Base-by-base conservation (phyloP, 2,888 invertebrate genomes). In the Protula sp. region DNA sequence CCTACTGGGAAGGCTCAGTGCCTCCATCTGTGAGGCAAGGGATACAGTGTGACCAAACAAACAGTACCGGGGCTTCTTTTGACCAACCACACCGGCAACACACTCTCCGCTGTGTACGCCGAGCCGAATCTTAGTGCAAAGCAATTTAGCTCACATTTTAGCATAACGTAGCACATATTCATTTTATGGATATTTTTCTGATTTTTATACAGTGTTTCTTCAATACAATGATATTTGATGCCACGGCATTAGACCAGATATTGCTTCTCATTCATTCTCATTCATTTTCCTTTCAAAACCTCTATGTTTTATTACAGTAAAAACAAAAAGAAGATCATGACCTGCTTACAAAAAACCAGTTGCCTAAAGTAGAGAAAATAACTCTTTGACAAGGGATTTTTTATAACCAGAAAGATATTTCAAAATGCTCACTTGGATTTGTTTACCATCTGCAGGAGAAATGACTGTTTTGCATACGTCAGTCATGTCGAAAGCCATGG, bases 401-500 rank as follows among this genome's bases (percentile, higher is more conserved):
- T n/a, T n/a, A n/a, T n/a, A n/a, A n/a, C n/a, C n/a, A n/a, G n/a
- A n/a, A n/a, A n/a, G n/a, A n/a, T n/a, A n/a, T n/a, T n/a, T n/a
- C n/a, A n/a, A n/a, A n/a, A n/a, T n/a, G n/a, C n/a, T n/a, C 58
- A 67, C 67, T 62, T 64, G 57, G 28, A 67, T 64, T 2, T 62
- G 66, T 9, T 55, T 52, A 9, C 55, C 38, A 50, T 59, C 50
- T 38, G 54, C 62, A 29, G 66, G 67, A 14, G 58, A 55, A 3
- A 52, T 22, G n/a, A 67, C 66, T 3, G 53, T 56, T n/a, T 30
- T n/a, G 14, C 62, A 51, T 1, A 60, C 62, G 4, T 64, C 57
- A 24, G 64, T 47, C 67, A 67, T 67, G n/a, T 54, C 66, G 47
- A 67, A 64, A 2, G 67, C 67, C 66, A 67, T 67, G n/a, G 61